Conservation (phyloP, 1,140 invertebrate genomes). For the Lineus longissimus region DNA sequence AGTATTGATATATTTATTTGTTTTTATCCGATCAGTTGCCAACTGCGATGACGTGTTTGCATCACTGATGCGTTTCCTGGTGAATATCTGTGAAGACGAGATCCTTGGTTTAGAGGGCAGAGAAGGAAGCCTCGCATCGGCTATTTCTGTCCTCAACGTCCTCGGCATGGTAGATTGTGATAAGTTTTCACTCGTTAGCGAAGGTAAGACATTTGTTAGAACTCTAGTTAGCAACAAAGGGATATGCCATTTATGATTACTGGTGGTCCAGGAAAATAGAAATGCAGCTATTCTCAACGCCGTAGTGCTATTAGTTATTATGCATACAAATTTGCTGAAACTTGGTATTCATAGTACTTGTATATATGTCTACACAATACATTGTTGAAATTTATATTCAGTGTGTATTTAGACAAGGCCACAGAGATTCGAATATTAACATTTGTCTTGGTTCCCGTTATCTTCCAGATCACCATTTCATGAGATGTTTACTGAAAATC, state of each 20-base stretch:
- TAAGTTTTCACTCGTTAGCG: slow-evolving; percentile 16
- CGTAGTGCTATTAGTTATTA: not conserved
- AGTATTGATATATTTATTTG: not conserved
- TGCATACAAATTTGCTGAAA: not conserved
- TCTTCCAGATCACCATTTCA: slow-evolving; percentile 22
- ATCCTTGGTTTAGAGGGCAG: slow-evolving; percentile 29
- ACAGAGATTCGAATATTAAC: not conserved
- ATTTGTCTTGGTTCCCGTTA: not conserved
- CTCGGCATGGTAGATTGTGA: slow-evolving; percentile 21
- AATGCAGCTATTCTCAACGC: not conserved
- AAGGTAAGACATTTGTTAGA: slow-evolving; percentile 23
- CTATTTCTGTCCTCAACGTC: slow-evolving; percentile 29
- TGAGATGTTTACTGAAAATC: slow-evolving; percentile 29
- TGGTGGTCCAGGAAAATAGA: no score
- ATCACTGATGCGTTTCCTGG: slow-evolving; percentile 27
- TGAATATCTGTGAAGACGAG: slow-evolving; percentile 30
- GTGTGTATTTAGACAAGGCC: no score
- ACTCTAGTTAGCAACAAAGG: not conserved
- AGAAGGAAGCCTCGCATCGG: slow-evolving; percentile 24
- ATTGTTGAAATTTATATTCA: not conserved
- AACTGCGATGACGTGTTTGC: slow-evolving; percentile 8
- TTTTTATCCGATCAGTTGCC: slow-evolving; percentile 1
- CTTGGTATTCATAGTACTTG: no score
- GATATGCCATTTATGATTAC: not conserved
- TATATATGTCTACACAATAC: not conserved